These are phyloP conservation scores for Porites cylindrica DNA, from an alignment of 92 coral and sea anemone species.

Conservation along the genomic window DNA sequence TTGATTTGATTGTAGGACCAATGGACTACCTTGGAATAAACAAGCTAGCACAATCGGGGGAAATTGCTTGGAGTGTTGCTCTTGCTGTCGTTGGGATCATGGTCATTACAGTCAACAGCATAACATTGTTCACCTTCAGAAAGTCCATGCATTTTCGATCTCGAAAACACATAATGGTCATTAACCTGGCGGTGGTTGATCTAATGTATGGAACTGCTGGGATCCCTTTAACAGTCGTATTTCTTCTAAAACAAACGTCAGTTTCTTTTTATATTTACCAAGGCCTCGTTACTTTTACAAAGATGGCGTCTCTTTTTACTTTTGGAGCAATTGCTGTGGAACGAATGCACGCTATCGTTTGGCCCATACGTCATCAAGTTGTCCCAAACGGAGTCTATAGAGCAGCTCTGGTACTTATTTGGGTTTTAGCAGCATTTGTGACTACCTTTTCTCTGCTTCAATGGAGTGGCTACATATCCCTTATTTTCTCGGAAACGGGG, in stretches of 20 bases:
- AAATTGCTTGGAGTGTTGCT: neutral
- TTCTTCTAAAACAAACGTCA: neutral
- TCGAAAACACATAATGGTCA: slow-evolving; percentile 12
- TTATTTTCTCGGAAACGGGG: neutral
- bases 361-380: slow-evolving; percentile 30
- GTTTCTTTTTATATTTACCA: neutral
- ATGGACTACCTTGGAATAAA: neutral
- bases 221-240: neutral
- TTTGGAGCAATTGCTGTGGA: slow-evolving; percentile 14
- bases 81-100: neutral
- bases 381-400: neutral
- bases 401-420: neutral
- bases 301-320: neutral
- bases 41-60: neutral
- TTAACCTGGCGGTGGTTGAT: slow-evolving; percentile 23
- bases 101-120: neutral
- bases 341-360: slow-evolving; percentile 14
- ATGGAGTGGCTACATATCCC: neutral
- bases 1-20: neutral
- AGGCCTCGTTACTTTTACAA: neutral
- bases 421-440: neutral
- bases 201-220: slow-evolving; percentile 11
- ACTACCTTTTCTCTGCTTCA: neutral
- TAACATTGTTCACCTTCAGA: neutral
- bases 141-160: neutral